Percentiles rank a stretch among this genome's conserved stretches.
These are phyloP conservation scores for Nematostella vectensis DNA, from an alignment of 92 coral and sea anemone species.

Conservation along the genomic window DNA sequence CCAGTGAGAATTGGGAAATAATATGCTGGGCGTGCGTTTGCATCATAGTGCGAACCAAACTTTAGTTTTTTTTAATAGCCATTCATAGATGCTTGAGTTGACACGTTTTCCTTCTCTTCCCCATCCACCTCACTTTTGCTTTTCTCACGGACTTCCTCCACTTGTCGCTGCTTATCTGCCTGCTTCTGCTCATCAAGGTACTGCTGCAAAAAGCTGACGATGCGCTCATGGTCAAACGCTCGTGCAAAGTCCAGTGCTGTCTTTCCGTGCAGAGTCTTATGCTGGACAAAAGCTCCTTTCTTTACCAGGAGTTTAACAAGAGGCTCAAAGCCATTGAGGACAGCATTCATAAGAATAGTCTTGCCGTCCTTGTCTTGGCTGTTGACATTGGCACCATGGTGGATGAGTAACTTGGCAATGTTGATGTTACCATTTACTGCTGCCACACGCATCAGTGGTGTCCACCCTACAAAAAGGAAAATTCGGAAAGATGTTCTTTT, in stretches of 20 bases:
- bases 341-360: slow-evolving; percentile 88
- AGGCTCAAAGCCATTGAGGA: slow-evolving; percentile 80
- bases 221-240: slow-evolving; percentile 80
- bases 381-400: slow-evolving; percentile 84
- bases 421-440: slow-evolving; percentile 68
- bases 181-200: slow-evolving; percentile 49
- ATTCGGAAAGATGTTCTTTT: neutral
- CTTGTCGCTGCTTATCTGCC: slow-evolving; percentile 51
- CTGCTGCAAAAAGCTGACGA: slow-evolving; percentile 73
- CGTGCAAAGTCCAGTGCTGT: slow-evolving; percentile 94
- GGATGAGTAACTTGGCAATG: slow-evolving; percentile 80
- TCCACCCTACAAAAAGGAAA: slow-evolving; percentile 70
- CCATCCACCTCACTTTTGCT: slow-evolving; percentile 6
- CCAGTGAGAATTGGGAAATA: too few relatives aligned
- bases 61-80: neutral
- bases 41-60: too few relatives aligned
- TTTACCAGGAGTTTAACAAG: slow-evolving; percentile 78
- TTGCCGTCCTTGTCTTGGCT: slow-evolving; percentile 88
- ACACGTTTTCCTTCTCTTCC: neutral
- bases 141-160: slow-evolving; percentile 47
- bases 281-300: slow-evolving; percentile 68
- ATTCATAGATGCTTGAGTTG: neutral
- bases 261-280: slow-evolving; percentile 71
- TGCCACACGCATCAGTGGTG: slow-evolving; percentile 87
- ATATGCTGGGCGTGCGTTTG: too few relatives aligned